Percentiles rank a stretch among this genome's conserved stretches.
phyloP scores from a whole-genome alignment of 2,888 invertebrate species.

The Itoplectis maculator region DNA sequence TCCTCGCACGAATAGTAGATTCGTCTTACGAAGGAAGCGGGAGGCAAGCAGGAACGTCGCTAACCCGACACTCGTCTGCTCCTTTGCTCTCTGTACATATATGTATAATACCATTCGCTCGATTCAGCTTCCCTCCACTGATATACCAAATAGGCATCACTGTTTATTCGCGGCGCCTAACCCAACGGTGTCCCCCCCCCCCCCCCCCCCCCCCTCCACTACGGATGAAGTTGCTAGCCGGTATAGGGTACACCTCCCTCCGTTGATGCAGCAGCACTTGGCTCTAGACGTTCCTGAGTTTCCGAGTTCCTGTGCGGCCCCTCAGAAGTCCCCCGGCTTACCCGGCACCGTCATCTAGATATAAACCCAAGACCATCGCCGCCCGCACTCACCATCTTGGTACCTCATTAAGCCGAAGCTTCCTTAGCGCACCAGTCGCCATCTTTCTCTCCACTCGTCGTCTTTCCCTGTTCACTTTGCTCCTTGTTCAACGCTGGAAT shows the following conservation, averaged over 20 bases:
- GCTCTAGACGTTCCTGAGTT: conserved; percentile 62
- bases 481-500: conserved; percentile 34
- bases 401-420: conserved; percentile 62
- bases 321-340: conserved; percentile 60
- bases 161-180: conserved; percentile 75
- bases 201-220: conserved; percentile 14
- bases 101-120: conserved; percentile 17
- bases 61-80: conserved; percentile 27
- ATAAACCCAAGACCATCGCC: conserved; percentile 62
- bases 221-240: conserved; percentile 48
- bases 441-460: conserved; percentile 39
- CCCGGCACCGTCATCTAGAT: conserved; percentile 67
- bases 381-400: conserved; percentile 24
- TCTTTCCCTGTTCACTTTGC: conserved; percentile 42
- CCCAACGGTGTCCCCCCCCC: no score
- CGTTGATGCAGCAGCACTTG: conserved; percentile 60
- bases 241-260: conserved; percentile 38
- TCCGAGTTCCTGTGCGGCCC: conserved; percentile 54
- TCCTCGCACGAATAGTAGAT: conserved; percentile 9
- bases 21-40: conserved; percentile 16
- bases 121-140: conserved; percentile 33
- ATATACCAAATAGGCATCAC: conserved; percentile 65
- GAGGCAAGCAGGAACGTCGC: conserved; percentile 9
- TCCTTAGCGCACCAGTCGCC: conserved; percentile 46
- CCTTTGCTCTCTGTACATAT: not conserved